phyloP scores from a whole-genome alignment of 1,140 invertebrate species.

The Tetramorium simillimum region DNA sequence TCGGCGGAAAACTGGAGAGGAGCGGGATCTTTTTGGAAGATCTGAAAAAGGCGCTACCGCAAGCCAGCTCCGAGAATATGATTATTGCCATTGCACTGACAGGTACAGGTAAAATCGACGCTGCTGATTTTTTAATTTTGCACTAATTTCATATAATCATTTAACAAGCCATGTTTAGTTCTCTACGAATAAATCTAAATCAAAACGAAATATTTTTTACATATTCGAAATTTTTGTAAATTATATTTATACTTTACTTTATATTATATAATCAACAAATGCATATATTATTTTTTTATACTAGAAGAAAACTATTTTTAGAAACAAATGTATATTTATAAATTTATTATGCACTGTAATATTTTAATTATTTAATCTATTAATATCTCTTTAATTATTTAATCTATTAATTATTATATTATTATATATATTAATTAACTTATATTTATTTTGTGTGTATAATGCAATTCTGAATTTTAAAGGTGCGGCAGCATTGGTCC shows the following conservation, averaged over 20 bases:
- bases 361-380: neutral
- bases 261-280: neutral
- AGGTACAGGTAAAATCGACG: conserved; percentile 73
- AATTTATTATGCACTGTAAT: neutral
- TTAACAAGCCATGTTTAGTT: neutral
- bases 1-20: conserved; percentile 76
- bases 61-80: conserved; percentile 74
- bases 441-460: neutral
- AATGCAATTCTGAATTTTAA: conserved; percentile 19
- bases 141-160: neutral
- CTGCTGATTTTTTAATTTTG: neutral
- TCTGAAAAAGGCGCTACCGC: conserved; percentile 78
- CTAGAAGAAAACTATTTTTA: neutral
- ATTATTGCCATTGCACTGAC: conserved; percentile 79
- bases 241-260: neutral
- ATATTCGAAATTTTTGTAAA: neutral
- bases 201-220: neutral
- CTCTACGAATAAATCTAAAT: neutral
- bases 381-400: neutral
- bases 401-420: neutral
- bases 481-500: conserved; percentile 77
- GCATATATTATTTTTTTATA: neutral
- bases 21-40: conserved; percentile 79
- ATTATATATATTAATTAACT: neutral
- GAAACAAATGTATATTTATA: neutral